Percentiles rank a stretch among this genome's conserved stretches.
Evolutionary conservation across 2,113 vertebrate species (phyloP).

Genomic region (Misgurnus anguillicaudatus): DNA sequence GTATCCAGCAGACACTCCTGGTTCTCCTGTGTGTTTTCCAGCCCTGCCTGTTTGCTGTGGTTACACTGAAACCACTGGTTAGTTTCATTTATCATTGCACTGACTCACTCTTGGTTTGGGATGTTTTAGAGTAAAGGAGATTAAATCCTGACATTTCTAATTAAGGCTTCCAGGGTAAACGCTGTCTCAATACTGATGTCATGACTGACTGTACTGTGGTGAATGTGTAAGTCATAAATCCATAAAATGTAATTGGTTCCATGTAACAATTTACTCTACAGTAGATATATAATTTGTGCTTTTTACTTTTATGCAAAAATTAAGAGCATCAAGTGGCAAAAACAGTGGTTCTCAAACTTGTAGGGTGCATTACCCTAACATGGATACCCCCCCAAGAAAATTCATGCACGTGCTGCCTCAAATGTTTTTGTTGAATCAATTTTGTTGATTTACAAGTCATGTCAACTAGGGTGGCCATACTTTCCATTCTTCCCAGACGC

Average conservation of each 20-base stretch:
- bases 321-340: no score
- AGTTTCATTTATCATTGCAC: not conserved
- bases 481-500: no score
- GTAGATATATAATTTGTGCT: no score
- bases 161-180: not conserved
- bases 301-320: no score
- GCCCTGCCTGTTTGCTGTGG: not conserved
- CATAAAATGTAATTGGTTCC: no score
- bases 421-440: no score
- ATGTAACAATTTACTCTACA: not conserved
- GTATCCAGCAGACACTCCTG: constrained; percentile 4
- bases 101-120: not conserved
- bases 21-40: not conserved
- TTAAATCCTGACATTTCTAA: constrained; percentile 4
- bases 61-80: not conserved
- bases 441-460: no score
- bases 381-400: no score
- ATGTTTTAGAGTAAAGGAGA: not conserved
- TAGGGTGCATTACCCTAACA: no score
- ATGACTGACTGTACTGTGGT: not conserved
- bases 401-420: no score
- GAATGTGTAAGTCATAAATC: not conserved
- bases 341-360: no score
- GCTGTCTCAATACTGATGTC: not conserved
- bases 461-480: no score